Evolutionary conservation across 2,888 invertebrate species (phyloP), one percentile per base, ranked within the genome.

Genomic region (Protophormia terraenovae): DNA sequence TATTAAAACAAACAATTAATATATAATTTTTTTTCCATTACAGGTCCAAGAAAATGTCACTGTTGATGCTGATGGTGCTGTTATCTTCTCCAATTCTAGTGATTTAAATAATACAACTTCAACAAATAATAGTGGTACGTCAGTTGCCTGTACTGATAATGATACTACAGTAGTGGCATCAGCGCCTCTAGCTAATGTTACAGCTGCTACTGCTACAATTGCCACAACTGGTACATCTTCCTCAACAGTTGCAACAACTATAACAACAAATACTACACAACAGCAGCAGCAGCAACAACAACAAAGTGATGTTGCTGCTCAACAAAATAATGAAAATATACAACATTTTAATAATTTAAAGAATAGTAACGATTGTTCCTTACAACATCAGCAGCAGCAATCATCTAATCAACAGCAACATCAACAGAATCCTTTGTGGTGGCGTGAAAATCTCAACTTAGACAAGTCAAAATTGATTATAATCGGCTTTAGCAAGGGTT

Each of bases 401-500:
- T 38, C 72, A 24, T 55, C 84, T 7, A 58, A 73, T 84, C 88
- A 84, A 29, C 88, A 86, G 22, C 87, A 86, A 24, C 87, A 86
- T 50, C 88, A 88, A 66, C 87, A 89, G 16, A 93, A 94, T 87
- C 93, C 93, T 0, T 91, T 95, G 16, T 95, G 95, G 94, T 95
- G 95, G 95, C 93, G 94, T 0, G 94, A 94, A 64, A 92, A 93
- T 79, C 91, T 95, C 19, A 93, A 94, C 38, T 91, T 96, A 89
- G 94, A 95, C 89, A 94, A 94, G 90, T 93, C 94, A 4, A 93
- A 94, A 86, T 93, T 96, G 83, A 94, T 94, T 60, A 91, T 97
- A 87, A 94, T 97, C 83, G 98, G 97, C 2, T 98, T 98, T 93
- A 98, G 98, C 93, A 98, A 98, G 94, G 98, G 98, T 81, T 97